Conservation (phyloP, 30 jellyfish, hydroid and myxozoan species). For the Hydractinia echinata region DNA sequence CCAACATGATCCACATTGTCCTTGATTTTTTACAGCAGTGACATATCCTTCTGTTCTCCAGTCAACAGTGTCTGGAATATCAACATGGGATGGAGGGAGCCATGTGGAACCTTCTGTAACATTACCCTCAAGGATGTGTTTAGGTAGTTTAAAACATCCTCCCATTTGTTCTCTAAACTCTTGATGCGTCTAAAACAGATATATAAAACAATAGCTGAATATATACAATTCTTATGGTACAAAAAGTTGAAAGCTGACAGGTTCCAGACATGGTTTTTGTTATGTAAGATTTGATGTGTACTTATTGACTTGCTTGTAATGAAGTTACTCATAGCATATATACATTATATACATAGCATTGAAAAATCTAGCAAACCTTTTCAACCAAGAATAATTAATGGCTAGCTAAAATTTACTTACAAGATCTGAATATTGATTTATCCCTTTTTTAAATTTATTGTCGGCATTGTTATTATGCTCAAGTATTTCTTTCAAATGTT, state of each 20-base stretch:
- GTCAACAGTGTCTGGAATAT: slow-evolving; percentile 81
- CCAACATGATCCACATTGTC: slow-evolving; percentile 99
- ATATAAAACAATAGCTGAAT: neutral
- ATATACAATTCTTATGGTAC: neutral
- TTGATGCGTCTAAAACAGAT: slow-evolving; percentile 47
- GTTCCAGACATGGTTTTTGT: no score
- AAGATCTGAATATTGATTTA: slow-evolving; percentile 80
- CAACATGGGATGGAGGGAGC: slow-evolving; percentile 37
- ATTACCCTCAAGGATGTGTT: slow-evolving; percentile 20
- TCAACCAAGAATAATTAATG: no score
- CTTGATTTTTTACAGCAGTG: slow-evolving; percentile 90
- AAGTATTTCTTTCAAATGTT: slow-evolving; percentile 48
- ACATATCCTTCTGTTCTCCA: slow-evolving; percentile 94
- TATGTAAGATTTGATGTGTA: no score
- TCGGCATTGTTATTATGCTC: slow-evolving; percentile 55
- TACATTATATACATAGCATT: no score
- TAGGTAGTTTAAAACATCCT: slow-evolving; percentile 80
- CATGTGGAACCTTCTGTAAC: slow-evolving; percentile 41
- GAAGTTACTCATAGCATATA: no score
- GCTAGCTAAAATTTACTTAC: slow-evolving; percentile 37
- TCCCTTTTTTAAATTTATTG: slow-evolving; percentile 55
- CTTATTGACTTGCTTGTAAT: no score
- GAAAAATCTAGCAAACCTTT: no score
- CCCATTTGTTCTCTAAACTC: slow-evolving; percentile 63
- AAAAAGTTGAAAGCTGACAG: no score